These are phyloP conservation scores for Hypsibius dujardini DNA, from an alignment of 1,140 invertebrate genomes.

Conservation along the genomic window DNA sequence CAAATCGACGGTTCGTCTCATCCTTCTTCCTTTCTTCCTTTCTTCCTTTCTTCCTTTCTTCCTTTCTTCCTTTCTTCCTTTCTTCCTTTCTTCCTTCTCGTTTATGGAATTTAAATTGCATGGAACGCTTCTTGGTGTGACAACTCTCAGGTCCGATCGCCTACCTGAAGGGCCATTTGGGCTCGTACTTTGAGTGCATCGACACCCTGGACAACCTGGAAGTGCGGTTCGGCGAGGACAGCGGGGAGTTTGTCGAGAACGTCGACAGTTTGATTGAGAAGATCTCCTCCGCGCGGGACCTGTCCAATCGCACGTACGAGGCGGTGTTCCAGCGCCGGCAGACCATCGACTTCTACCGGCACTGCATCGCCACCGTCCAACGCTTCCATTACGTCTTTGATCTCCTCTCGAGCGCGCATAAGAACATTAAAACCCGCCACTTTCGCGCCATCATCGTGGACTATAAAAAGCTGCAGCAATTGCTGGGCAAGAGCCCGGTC, in stretches of 20 bases:
- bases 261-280: constrained; percentile 10
- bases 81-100: no score
- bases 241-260: constrained; percentile 11
- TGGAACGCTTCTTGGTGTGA: no score
- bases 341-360: constrained; percentile 1
- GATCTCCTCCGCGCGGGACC: constrained; percentile 4
- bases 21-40: no score
- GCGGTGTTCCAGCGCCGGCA: constrained; percentile 11
- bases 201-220: constrained; percentile 13
- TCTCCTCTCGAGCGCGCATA: constrained; percentile 3
- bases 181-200: constrained; percentile 15
- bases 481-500: constrained; percentile 6
- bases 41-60: no score
- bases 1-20: neutral
- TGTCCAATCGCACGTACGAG: constrained; percentile 8
- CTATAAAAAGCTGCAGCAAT: neutral
- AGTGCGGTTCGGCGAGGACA: constrained; percentile 9
- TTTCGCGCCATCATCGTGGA: neutral
- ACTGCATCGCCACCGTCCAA: constrained; percentile 1
- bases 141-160: neutral
- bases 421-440: neutral
- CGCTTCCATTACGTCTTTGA: constrained; percentile 14
- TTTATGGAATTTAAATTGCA: no score
- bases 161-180: constrained; percentile 7
- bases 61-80: no score